Evolutionary conservation across 1,140 invertebrate species (phyloP).

Genomic region (Dendrolimus kikuchii): DNA sequence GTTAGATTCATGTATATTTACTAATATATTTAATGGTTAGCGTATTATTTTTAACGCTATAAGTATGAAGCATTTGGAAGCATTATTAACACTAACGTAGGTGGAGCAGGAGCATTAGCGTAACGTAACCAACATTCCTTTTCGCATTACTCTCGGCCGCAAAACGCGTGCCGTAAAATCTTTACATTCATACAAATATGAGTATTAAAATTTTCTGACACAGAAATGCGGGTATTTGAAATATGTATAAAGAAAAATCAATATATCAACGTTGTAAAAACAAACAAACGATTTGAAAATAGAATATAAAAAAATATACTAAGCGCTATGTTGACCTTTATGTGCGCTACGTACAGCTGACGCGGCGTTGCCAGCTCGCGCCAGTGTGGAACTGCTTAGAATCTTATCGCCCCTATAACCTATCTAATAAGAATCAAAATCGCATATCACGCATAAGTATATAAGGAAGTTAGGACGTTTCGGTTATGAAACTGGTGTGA

Average conservation of each 20-base stretch:
- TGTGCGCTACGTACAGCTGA: conserved; percentile 61
- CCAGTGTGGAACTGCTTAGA: conserved; percentile 22
- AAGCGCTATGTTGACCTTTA: conserved; percentile 64
- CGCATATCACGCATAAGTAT: conserved; percentile 38
- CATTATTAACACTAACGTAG: too few species aligned
- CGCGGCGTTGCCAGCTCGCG: conserved; percentile 55
- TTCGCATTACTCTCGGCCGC: too few species aligned
- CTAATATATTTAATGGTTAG: too few species aligned
- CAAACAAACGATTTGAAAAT: conserved; percentile 48
- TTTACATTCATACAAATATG: too few species aligned
- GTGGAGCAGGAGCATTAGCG: too few species aligned
- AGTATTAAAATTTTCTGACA: too few species aligned
- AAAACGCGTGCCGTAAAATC: conserved; percentile 2
- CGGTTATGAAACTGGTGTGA: conserved; percentile 24
- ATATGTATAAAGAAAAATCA: conserved; percentile 20
- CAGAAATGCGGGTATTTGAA: neutral
- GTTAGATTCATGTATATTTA: too few species aligned
- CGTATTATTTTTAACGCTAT: too few species aligned
- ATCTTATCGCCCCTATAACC: conserved; percentile 56
- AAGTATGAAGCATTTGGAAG: too few species aligned
- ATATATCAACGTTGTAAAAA: conserved; percentile 34
- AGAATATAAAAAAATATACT: conserved; percentile 55
- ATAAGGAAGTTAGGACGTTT: conserved; percentile 60
- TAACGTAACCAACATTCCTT: too few species aligned
- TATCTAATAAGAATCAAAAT: conserved; percentile 22